Conservation (phyloP, 2,888 invertebrate species). For the Eupithecia pulchellata region DNA sequence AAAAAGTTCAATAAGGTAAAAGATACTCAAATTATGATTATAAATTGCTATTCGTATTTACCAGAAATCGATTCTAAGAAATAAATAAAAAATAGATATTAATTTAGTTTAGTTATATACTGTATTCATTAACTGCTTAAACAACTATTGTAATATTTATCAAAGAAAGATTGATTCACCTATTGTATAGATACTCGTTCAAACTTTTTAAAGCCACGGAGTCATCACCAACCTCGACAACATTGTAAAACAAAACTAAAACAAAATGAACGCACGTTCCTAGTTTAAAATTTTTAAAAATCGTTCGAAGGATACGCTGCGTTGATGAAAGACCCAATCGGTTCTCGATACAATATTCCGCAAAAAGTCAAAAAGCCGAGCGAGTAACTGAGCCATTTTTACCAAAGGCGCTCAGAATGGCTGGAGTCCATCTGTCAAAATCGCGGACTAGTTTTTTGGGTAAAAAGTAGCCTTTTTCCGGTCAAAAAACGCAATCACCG, state of each 20-base stretch:
- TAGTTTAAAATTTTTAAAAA: background rate
- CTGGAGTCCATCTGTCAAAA: conserved; percentile 50
- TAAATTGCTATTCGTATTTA: too few relatives aligned
- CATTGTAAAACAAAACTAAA: background rate
- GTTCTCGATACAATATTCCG: conserved; percentile 16
- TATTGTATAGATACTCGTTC: background rate
- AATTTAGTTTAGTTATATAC: too few relatives aligned
- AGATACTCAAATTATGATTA: too few relatives aligned
- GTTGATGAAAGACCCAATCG: conserved; percentile 15
- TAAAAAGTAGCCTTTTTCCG: conserved; percentile 41
- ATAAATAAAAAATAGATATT: too few relatives aligned
- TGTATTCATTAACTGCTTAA: too few relatives aligned
- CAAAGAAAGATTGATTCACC: too few relatives aligned
- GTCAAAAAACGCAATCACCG: conserved; percentile 49
- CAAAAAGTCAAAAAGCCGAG: conserved; percentile 15
- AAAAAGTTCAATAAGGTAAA: too few relatives aligned
- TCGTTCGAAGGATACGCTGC: background rate
- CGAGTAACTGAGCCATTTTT: conserved; percentile 35
- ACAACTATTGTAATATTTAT: too few relatives aligned
- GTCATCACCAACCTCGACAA: background rate
- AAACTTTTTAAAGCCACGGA: background rate
- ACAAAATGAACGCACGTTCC: background rate
- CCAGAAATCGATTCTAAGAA: too few relatives aligned
- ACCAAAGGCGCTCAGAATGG: conserved; percentile 27
- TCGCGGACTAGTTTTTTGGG: conserved; percentile 44